Base-by-base conservation (phyloP, 2,113 vertebrate species). In the Hydropotes inermis region DNA sequence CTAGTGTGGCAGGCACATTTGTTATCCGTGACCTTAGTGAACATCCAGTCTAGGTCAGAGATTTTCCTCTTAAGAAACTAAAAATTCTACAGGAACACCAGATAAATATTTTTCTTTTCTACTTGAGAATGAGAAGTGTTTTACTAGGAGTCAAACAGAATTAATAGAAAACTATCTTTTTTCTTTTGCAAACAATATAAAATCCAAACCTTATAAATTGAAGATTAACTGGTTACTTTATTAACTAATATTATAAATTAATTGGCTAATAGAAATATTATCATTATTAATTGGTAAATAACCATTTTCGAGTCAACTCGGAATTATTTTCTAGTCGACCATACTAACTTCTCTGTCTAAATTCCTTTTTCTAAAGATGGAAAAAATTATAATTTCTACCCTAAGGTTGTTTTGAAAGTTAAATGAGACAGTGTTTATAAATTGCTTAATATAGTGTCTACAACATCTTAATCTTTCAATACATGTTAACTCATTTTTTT, bases 1-100 rank as follows among this genome's bases (percentile, higher is more conserved):
- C 16, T 3, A 39, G 19, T 70, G 27, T 91, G 91, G 96, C 95
- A 91, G 50, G 36, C 55, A 84, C 60, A 96, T 93, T 83, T 95
- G 78, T 96, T 94, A 96, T 30, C 61, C 76, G n/a, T 95, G 89
- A 95, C 89, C 87, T 96, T 87, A 81, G 81, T 87, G 61, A 96
- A 60, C 39, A 95, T 67, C 39, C 27, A 90, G 52, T 70, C 52
- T 60, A 89, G 87, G 87, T 94, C 87, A 96, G 45, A 95, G 43
- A 87, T 94, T 96, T 95, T 97, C 86, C 61, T 82, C 87, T 95
- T 96, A 96, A 87, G 87, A 57, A 96, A 45, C 92, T 76, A 76
- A 89, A 96, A 94, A 94, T 89, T 83, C 70, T 76, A 33, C 8
- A 67, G 27, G 57, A 93, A 27, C 83, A 97, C 36, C 60, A 54